These are phyloP conservation scores for Scolanthus callimorphus DNA, from an alignment of 92 coral and sea anemone species.

Conservation along the genomic window DNA sequence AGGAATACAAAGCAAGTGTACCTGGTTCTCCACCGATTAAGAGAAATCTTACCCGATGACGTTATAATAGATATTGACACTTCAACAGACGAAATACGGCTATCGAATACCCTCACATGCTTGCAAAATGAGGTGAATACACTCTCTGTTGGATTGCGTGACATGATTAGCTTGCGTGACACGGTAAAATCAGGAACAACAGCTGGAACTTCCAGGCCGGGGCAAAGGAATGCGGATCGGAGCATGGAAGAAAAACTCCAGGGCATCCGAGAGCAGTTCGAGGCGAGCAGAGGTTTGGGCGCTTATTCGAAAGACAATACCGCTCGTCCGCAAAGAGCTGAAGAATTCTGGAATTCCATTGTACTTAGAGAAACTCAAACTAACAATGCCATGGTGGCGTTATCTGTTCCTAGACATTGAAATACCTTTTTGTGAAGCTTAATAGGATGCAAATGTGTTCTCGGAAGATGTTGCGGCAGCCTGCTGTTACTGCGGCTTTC, in stretches of 20 bases:
- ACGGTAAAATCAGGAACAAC: background rate
- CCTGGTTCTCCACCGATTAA: conserved; percentile 52
- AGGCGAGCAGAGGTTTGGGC: background rate
- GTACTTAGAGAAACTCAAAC: background rate
- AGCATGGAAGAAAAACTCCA: background rate
- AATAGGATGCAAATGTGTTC: too few species aligned
- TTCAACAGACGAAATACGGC: background rate
- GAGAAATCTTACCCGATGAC: conserved; percentile 63
- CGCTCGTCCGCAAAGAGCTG: background rate
- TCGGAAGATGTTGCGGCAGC: too few species aligned
- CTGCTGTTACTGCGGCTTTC: too few species aligned
- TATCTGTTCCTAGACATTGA: too few species aligned
- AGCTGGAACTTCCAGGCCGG: background rate
- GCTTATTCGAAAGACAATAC: background rate
- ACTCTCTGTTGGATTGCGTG: background rate
- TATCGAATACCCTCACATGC: background rate
- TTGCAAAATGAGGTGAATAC: background rate
- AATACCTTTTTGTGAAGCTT: too few species aligned
- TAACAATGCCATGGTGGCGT: background rate
- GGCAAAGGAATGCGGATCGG: background rate
- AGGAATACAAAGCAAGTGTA: conserved; percentile 63
- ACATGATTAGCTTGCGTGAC: background rate
- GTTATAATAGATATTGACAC: conserved; percentile 29
- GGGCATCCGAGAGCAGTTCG: background rate
- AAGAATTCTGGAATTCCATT: background rate